Conservation (phyloP, 1,140 invertebrate genomes). For the Aphelenchoides fujianensis region DNA sequence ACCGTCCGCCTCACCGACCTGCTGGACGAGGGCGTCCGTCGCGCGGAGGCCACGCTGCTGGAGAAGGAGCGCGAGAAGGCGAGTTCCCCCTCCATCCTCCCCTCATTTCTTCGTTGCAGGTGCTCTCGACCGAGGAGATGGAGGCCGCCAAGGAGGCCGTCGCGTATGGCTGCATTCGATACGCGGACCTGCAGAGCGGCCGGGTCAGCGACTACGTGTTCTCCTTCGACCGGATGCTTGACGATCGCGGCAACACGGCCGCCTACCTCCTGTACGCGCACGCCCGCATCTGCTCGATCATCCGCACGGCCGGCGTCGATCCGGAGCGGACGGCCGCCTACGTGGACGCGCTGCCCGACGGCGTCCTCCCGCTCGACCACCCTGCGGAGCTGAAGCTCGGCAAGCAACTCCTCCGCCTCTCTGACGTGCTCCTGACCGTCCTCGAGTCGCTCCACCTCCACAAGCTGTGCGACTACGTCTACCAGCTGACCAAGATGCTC, state of each 20-base stretch:
- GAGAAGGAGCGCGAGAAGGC: constrained; percentile 85
- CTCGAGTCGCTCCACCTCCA: constrained; percentile 76
- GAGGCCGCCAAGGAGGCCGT: constrained; percentile 80
- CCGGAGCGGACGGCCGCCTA: constrained; percentile 34
- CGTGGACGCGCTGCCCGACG: constrained; percentile 11
- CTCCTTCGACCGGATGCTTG: constrained; percentile 98
- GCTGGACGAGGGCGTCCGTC: constrained; percentile 86
- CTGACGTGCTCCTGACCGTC: constrained; percentile 78
- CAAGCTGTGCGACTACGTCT: constrained; percentile 86
- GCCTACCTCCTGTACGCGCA: constrained; percentile 65
- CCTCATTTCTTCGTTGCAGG: constrained; percentile 62
- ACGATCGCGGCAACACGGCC: constrained; percentile 97
- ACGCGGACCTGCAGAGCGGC: constrained; percentile 91
- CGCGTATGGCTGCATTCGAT: constrained; percentile 97
- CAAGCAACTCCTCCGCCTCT: constrained; percentile 69
- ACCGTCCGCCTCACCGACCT: constrained; percentile 84
- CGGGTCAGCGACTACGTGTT: constrained; percentile 92
- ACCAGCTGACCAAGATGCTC: constrained; percentile 85
- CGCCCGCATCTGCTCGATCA: constrained; percentile 13
- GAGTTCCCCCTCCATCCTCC: background rate
- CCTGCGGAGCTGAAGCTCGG: constrained; percentile 90
- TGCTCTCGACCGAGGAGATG: constrained; percentile 78
- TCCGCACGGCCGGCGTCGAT: background rate
- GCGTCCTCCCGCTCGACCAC: constrained; percentile 71
- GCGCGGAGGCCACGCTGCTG: constrained; percentile 78